Conservation (phyloP, 2,113 vertebrate species). For the Prunella fulvescens region DNA sequence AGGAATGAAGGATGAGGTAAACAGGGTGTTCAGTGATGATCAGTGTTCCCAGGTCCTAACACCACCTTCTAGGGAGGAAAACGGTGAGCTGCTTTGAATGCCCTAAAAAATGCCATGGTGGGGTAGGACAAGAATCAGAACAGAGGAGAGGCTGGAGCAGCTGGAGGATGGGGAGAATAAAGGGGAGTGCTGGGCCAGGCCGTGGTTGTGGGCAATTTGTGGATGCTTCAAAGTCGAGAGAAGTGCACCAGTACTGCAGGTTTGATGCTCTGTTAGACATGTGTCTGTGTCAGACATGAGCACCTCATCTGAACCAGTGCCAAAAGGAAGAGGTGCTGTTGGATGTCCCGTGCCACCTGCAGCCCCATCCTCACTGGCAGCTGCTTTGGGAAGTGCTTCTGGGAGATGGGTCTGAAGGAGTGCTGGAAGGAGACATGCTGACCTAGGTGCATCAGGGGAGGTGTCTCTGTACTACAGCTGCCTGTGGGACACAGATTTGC, state of each 20-base stretch:
- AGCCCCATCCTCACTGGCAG: background rate
- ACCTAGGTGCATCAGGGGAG: background rate
- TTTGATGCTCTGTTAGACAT: background rate
- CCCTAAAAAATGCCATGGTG: background rate
- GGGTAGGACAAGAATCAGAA: background rate
- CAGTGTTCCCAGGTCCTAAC: background rate
- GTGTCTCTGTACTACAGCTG: background rate
- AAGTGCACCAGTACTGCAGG: background rate
- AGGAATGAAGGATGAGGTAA: background rate
- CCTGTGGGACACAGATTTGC: background rate
- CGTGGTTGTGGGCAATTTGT: background rate
- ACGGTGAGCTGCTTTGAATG: background rate
- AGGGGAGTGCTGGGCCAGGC: background rate
- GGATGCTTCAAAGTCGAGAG: background rate
- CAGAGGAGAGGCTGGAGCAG: background rate
- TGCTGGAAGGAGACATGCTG: background rate
- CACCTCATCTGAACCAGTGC: background rate
- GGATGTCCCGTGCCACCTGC: background rate
- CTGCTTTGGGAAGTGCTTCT: background rate
- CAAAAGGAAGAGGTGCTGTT: background rate
- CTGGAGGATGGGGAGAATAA: background rate
- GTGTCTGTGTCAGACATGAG: background rate
- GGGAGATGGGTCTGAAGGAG: background rate
- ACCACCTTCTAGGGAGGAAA: background rate
- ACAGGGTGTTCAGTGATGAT: background rate